Percentiles rank a stretch among this genome's conserved stretches.
Evolutionary conservation across 2,888 invertebrate genomes (phyloP).

Genomic region (Drosophila paranaensis): DNA sequence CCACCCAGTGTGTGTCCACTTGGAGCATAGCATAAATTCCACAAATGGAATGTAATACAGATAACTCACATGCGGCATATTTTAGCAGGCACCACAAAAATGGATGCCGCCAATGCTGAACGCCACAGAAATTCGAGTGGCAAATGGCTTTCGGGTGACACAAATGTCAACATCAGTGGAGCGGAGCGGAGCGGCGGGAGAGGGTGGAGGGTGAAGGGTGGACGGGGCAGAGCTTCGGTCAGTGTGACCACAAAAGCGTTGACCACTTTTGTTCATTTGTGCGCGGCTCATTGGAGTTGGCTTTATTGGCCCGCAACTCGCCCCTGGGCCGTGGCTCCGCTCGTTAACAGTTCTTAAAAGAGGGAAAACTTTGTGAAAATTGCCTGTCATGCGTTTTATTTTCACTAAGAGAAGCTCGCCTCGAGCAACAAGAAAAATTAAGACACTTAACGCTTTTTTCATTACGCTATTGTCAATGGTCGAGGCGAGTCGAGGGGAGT

Average conservation of each 20-base stretch:
- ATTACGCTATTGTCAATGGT: conserved; percentile 58
- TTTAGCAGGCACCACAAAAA: conserved; percentile 44
- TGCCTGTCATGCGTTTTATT: conserved; percentile 74
- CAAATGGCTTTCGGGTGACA: conserved; percentile 67
- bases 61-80: conserved; percentile 40
- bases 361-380: conserved; percentile 61
- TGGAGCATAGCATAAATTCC: conserved; percentile 61
- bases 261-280: conserved; percentile 68
- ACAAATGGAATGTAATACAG: conserved; percentile 39
- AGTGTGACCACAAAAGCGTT: conserved; percentile 63
- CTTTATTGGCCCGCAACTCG: conserved; percentile 47
- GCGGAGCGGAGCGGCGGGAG: conserved; percentile 23
- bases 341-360: conserved; percentile 63
- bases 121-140: conserved; percentile 73
- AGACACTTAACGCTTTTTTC: conserved; percentile 79
- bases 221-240: conserved; percentile 28
- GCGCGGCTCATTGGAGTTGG: conserved; percentile 71
- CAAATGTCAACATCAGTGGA: conserved; percentile 72
- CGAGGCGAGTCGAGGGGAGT: no score
- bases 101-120: conserved; percentile 34
- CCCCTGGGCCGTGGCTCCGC: not conserved
- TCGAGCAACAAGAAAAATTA: conserved; percentile 63
- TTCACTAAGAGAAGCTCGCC: conserved; percentile 45
- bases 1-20: conserved; percentile 19
- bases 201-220: no score